Percentiles rank a stretch among this genome's conserved stretches.
phyloP scores from a whole-genome alignment of 2,113 vertebrate species.

The Protobothrops mucrosquamatus region DNA sequence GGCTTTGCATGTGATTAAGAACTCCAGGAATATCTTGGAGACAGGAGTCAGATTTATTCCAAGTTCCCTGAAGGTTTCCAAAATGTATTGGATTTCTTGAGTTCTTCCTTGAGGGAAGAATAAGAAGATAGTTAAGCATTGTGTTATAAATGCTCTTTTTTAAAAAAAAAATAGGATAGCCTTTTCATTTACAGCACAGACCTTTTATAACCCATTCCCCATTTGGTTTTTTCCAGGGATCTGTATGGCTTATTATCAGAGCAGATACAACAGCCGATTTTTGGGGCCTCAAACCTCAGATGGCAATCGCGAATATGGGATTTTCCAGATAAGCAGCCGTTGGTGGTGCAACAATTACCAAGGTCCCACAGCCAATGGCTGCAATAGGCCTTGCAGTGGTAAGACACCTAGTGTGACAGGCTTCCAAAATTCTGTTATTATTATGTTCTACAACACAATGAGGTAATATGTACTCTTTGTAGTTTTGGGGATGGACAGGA shows the following conservation, averaged over 20 bases:
- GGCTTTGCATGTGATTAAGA: background rate
- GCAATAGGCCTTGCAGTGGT: background rate
- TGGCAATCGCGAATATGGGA: background rate
- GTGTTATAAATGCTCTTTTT: background rate
- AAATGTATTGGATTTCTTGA: background rate
- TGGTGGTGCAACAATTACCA: background rate
- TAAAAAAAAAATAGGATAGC: background rate
- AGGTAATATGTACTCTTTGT: background rate
- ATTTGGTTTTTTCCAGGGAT: background rate
- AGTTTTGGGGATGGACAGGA: background rate
- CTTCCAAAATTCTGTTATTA: background rate
- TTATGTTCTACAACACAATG: background rate
- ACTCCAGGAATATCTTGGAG: background rate
- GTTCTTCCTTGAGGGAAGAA: background rate
- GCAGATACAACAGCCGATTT: background rate
- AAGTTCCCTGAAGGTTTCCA: background rate
- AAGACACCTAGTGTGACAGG: background rate
- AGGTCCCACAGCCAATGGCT: background rate
- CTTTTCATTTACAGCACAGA: background rate
- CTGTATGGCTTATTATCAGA: background rate
- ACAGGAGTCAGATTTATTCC: no score
- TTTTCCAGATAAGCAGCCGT: constrained; percentile 16
- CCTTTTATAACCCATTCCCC: background rate
- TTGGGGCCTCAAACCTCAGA: background rate
- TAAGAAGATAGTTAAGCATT: background rate